Base-by-base conservation (phyloP, 2,888 invertebrate genomes). In the Anarsia innoxiella region DNA sequence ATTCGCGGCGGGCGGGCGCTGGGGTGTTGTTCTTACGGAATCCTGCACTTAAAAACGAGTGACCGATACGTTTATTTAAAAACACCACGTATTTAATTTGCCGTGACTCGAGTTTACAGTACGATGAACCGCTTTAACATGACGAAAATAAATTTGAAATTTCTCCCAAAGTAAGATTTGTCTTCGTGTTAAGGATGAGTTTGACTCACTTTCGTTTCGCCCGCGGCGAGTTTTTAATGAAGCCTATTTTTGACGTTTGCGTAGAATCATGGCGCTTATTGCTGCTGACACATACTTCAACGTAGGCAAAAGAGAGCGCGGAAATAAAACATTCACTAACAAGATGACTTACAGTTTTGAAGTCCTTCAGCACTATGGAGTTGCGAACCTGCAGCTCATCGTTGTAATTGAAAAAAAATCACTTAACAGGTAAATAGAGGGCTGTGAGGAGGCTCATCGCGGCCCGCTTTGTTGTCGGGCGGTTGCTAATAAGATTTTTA, bases 401-500 rank as follows among this genome's bases (percentile, higher is more conserved):
- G 72, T 59, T 59, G 77, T 78, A 82, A 84, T 83, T 83, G 83
- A 84, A 84, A 84, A 46, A 71, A 78, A 82, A 82, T 69, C 83
- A 83, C 82, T 83, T 82, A 80, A 59, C 77, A 73, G 73, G 78
- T 73, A 77, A 76, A 79, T 77, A 79, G 70, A 66, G 66, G 57
- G 56, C 41, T 53, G 53, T 45, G 55, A 58, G 65, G 59, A 60
- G 71, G 64, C 60, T 64, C 66, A 59, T 63, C 59, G 66, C 42
- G 30, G 12, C 34, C 64, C 65, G 65, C 64, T 74, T 79, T 79
- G 77, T 79, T 76, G 75, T 68, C 69, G 66, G 68, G 53, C 60
- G 74, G 80, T 79, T 76, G 77, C 75, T 83, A 82, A 82, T 82
- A 82, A 83, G 79, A 79, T 82, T 83, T 84, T 84, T 83, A 83